Conservation (phyloP, 1,140 invertebrate species). For the Tetraneura akinire region DNA sequence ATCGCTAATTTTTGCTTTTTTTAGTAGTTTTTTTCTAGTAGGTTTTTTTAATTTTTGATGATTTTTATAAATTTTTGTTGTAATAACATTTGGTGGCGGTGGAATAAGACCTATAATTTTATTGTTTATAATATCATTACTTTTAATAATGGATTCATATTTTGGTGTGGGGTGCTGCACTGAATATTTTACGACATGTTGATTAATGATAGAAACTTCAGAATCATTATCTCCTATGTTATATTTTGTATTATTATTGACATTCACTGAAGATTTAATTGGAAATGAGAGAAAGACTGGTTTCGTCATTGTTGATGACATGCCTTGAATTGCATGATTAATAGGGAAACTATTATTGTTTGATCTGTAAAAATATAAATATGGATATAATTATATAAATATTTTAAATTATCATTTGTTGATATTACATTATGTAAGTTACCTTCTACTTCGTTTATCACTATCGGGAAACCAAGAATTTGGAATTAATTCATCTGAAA, state of each 20-base stretch:
- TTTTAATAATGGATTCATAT: not conserved
- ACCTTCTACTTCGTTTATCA: slow-evolving; percentile 9
- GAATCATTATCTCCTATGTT: not conserved
- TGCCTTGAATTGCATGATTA: slow-evolving; percentile 11
- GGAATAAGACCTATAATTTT: slow-evolving; percentile 43
- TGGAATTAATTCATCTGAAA: slow-evolving; percentile 8
- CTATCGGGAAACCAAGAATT: not conserved
- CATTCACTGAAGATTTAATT: not conserved
- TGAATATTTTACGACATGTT: slow-evolving; percentile 38
- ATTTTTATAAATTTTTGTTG: not conserved
- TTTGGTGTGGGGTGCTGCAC: not conserved
- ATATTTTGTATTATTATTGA: slow-evolving; percentile 18
- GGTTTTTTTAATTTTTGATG: slow-evolving; percentile 15
- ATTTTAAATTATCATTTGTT: not conserved
- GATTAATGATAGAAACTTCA: not conserved
- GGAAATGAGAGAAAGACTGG: slow-evolving; percentile 39
- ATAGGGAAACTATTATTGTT: slow-evolving; percentile 10
- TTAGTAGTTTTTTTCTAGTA: not conserved
- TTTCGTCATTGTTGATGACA: slow-evolving; percentile 25
- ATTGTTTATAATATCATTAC: not conserved
- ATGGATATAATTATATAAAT: not conserved
- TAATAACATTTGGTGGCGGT: not conserved
- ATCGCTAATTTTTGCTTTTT: not conserved
- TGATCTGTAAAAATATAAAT: slow-evolving; percentile 34
- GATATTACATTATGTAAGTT: slow-evolving; percentile 3